Percentiles rank a stretch among this genome's conserved stretches.
Conservation (phyloP, 2,797 vertebrate genomes). For the Poeciliopsis gracilis region DNA sequence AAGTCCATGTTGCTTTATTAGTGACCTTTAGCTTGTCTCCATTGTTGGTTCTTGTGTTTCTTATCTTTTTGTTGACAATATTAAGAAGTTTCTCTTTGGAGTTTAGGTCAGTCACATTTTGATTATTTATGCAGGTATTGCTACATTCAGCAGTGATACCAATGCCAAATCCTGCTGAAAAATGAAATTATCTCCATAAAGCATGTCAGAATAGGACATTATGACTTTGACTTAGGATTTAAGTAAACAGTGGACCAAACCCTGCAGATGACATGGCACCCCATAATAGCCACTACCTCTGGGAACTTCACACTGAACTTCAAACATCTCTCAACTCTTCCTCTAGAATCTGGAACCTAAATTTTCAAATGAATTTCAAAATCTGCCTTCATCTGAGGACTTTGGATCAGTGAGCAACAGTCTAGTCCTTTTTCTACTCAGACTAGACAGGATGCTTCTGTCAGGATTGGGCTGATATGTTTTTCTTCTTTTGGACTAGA, state of each 20-base stretch:
- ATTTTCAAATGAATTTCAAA: neutral
- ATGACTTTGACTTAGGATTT: neutral
- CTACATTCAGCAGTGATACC: neutral
- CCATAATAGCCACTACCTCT: neutral
- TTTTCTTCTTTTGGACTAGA: neutral
- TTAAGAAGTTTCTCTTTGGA: neutral
- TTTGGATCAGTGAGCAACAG: neutral
- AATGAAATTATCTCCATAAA: neutral
- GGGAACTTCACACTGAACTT: neutral
- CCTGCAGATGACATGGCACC: neutral
- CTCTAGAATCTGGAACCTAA: neutral
- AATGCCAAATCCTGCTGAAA: neutral
- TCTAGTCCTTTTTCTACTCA: neutral
- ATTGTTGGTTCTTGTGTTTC: neutral
- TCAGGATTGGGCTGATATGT: neutral
- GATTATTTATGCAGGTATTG: neutral
- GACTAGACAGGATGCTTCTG: neutral
- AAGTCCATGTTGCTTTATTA: neutral
- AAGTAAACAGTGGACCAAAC: neutral
- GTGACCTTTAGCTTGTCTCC: neutral
- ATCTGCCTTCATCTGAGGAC: neutral
- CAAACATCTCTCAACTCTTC: neutral
- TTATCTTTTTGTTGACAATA: neutral
- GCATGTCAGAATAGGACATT: neutral
- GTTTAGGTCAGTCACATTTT: neutral